A percentile compares a stretch with the other conserved stretches of the same genome.
phyloP scores from a whole-genome alignment of 2,888 invertebrate genomes.

The Drosophila kambysellisi region DNA sequence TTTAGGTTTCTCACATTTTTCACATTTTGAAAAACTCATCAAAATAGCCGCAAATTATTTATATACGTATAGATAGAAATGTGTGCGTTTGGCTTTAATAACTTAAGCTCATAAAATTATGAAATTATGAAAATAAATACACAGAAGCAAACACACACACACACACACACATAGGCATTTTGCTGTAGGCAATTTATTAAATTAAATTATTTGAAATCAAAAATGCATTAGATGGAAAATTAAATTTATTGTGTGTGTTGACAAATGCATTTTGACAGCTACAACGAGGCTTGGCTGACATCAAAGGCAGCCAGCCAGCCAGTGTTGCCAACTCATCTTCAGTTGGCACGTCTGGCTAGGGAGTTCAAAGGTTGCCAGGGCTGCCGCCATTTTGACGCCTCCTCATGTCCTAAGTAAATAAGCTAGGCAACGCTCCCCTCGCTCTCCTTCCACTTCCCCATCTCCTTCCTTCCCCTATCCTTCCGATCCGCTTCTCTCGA shows the following conservation, averaged over 20 bases:
- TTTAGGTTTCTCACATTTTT: constrained; percentile 24
- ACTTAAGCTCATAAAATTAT: constrained; percentile 76
- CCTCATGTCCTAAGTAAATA: constrained; percentile 70
- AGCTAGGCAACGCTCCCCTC: constrained; percentile 32
- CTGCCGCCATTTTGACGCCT: constrained; percentile 35
- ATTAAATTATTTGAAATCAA: constrained; percentile 58
- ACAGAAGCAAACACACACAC: constrained; percentile 35
- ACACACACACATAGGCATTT: constrained; percentile 4
- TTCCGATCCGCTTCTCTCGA: constrained; percentile 3
- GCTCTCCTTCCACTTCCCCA: not conserved
- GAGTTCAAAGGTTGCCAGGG: constrained; percentile 75
- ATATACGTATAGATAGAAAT: constrained; percentile 15
- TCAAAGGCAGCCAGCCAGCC: constrained; percentile 29
- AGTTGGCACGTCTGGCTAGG: not conserved
- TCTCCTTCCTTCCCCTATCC: not conserved
- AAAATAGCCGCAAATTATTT: constrained; percentile 33
- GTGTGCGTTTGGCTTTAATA: constrained; percentile 66
- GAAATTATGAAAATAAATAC: constrained; percentile 78
- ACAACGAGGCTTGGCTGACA: constrained; percentile 49
- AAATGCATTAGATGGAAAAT: constrained; percentile 55
- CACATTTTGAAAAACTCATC: constrained; percentile 36
- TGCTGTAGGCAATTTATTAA: constrained; percentile 40
- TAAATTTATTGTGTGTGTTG: constrained; percentile 21
- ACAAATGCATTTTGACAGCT: constrained; percentile 62
- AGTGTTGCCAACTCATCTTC: constrained; percentile 31